Evolutionary conservation across 1,140 invertebrate species (phyloP), one percentile per base, ranked within the genome.

Genomic region (Euschistus heros): DNA sequence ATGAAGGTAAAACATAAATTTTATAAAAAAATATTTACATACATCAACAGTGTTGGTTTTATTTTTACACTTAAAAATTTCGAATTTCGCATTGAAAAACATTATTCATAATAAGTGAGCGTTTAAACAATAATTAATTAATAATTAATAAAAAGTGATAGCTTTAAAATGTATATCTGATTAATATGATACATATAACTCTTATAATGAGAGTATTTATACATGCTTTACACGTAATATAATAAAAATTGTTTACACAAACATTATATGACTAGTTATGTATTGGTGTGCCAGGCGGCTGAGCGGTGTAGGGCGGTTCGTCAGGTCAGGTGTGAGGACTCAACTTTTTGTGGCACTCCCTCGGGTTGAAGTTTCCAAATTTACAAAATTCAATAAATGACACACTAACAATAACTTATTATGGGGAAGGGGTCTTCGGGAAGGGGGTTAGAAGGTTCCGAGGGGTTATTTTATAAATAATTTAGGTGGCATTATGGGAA

Each of bases 361-460:
- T 44, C 54, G 30, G 18, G 4, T 26, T 64, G 13, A 42, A 65
- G 37, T 37, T 17, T 47, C 14, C 22, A 47, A 26, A 46, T 22
- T 22, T 27, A 20, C 60, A 66, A 26, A 22, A 42, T 47, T 42
- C 8, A 55, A 26, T 61, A 61, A 52, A 66, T 66, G 65, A 59
- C 65, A 66, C 65, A 59, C 65, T 62, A 65, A 68, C 63, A 68
- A 68, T 68, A 68, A 68, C 63, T 68, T 64, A 68, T 33, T 55
- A 18, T 54, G 22, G 60, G 52, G 37, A 24, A 62, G 20, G 52
- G 61, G 42, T 6, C 27, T 27, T n/a, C 5, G 47, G 50, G 50
- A 50, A 33, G 54, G 64, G 47, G 18, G 26, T 63, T 50, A 63
- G 42, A 44, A 22, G 42, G 62, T 13, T 37, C n/a, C n/a, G 22